These are phyloP conservation scores for Sternarchorhynchus goeldii DNA, from an alignment of 2,797 vertebrate species.

Conservation along the genomic window DNA sequence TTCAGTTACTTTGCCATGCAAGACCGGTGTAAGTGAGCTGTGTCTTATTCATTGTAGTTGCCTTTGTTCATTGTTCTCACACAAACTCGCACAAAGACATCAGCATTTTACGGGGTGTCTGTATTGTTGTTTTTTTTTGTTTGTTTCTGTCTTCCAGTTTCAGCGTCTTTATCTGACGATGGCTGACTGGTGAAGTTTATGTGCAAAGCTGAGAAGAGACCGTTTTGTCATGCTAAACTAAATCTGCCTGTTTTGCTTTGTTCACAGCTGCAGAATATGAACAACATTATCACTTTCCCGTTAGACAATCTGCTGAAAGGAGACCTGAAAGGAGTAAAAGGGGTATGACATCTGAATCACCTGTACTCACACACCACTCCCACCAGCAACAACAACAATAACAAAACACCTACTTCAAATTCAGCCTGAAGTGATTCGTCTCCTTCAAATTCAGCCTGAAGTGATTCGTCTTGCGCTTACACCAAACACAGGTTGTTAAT, in stretches of 20 bases:
- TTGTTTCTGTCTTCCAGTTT: neutral
- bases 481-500: too few relatives aligned
- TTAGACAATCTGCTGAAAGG: conserved; percentile 96
- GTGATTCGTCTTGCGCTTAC: too few relatives aligned
- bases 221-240: neutral
- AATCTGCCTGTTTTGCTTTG: neutral
- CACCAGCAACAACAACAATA: neutral
- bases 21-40: conserved; percentile 9
- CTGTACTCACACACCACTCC: neutral
- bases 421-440: too few relatives aligned
- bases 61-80: neutral
- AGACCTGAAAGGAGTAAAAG: conserved; percentile 95
- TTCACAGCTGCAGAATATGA: conserved; percentile 95
- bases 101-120: too few relatives aligned
- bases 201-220: neutral
- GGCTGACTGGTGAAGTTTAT: too few relatives aligned
- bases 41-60: neutral
- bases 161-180: too few relatives aligned
- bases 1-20: conserved; percentile 16
- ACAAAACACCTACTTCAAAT: too few relatives aligned
- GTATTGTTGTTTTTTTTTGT: too few relatives aligned
- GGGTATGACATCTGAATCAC: conserved; percentile 75
- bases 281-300: conserved; percentile 97
- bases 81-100: too few relatives aligned
- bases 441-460: too few relatives aligned